Evolutionary conservation across 2,797 vertebrate genomes (phyloP).

Genomic region (Platyrinchus mystaceus): DNA sequence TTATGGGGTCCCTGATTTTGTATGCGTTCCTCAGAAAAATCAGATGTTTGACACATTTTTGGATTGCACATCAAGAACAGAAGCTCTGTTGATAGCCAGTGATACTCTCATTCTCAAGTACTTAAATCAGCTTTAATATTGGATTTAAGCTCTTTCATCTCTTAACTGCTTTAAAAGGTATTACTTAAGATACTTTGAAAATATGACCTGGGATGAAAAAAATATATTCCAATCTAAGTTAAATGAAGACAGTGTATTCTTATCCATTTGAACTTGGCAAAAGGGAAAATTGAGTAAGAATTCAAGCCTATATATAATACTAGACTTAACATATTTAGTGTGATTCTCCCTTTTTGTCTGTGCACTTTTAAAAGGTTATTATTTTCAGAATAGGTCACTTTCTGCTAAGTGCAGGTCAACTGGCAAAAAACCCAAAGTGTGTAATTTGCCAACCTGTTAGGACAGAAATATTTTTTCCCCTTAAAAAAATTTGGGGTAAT

Average conservation of each 20-base stretch:
- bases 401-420: conserved; percentile 30
- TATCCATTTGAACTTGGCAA: neutral
- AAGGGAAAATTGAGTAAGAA: neutral
- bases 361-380: conserved; percentile 1
- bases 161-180: neutral
- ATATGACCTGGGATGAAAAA: neutral
- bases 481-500: neutral
- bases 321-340: neutral
- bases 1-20: neutral
- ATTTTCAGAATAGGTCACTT: neutral
- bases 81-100: neutral
- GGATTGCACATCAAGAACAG: neutral
- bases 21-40: neutral
- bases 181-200: neutral
- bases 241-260: neutral
- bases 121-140: neutral
- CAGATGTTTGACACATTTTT: neutral
- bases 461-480: neutral
- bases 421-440: neutral
- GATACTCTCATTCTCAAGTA: neutral
- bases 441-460: neutral
- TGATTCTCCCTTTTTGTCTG: neutral
- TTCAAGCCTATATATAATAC: neutral
- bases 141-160: conserved; percentile 2
- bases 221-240: neutral